phyloP scores from a whole-genome alignment of 1,140 invertebrate genomes.

The Melanaphis sacchari region DNA sequence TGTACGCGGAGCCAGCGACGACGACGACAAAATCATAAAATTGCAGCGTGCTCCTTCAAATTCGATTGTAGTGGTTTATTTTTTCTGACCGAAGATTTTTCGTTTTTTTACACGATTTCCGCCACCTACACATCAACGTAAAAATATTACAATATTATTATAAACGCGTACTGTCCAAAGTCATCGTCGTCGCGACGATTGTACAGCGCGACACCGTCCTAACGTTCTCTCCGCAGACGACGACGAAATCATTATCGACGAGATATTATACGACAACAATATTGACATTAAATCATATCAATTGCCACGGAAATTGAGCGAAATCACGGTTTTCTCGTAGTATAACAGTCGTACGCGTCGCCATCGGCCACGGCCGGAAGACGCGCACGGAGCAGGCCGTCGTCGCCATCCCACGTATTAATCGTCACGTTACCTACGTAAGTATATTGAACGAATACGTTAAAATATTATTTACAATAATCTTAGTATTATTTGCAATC shows the following conservation, averaged over 20 bases:
- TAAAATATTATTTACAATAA: neutral
- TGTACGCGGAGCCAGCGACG: neutral
- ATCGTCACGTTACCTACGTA: neutral
- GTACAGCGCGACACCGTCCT: neutral
- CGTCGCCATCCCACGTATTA: neutral
- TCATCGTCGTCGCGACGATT: neutral
- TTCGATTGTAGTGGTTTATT: neutral
- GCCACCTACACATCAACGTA: too few relatives aligned
- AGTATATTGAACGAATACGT: neutral
- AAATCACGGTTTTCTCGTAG: neutral
- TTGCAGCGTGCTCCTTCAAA: neutral
- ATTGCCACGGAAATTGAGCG: neutral
- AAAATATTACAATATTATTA: neutral
- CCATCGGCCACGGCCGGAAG: neutral
- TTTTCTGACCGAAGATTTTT: neutral
- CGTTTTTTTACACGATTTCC: neutral
- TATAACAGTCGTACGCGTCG: neutral
- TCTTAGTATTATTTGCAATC: neutral
- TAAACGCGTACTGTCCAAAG: neutral
- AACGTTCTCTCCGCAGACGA: neutral
- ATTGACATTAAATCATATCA: neutral
- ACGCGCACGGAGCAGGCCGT: neutral
- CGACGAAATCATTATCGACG: neutral
- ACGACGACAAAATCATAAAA: neutral
- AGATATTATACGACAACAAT: neutral